Base-by-base conservation (phyloP, 1,140 invertebrate species). In the Drosophila sulfurigaster region DNA sequence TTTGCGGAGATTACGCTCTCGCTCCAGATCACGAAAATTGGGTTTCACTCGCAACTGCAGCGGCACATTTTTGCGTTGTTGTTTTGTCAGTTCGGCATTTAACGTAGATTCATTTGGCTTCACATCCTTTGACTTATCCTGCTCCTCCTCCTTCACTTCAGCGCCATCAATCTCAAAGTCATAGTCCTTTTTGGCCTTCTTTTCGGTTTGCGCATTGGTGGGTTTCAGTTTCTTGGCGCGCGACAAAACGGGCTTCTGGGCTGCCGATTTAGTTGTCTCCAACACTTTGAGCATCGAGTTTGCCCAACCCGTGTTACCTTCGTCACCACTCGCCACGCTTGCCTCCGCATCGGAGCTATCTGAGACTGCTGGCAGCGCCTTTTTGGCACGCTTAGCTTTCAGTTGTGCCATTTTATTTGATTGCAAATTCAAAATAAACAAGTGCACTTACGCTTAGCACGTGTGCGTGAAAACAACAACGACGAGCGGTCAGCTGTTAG, bases 1-100 rank as follows among this genome's bases (percentile, higher is more conserved):
- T 94, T 96, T 97, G 32, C 95, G 94, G 59, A 98, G 92, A 49
- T 94, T 93, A 78, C 94, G 95, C 93, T 98, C 97, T 74, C 95
- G 94, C 48, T 96, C 95, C 60, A 98, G 93, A 51, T 95, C 94
- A 88, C 95, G 96, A 94, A 71, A 96, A 95, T 86, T 95, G 95
- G 77, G 96, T 93, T 97, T 98, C 0, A 95, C 90, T 85, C 96
- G 93, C 62, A 96, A 93, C 86, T 95, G 94, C 41, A 95, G 93
- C 78, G 94, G 94, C 79, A 95, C 94, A 81, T 94, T 94, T 87
- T 76, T 92, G n/a, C 82, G 66, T 60, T 82, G 82, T 65, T 91
- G 88, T 3, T 59, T 74, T 25, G 78, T 91, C 64, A 81, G 41
- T 52, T 66, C 77, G 28, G 85, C 86, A 58, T 91, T 78, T 5